These are phyloP conservation scores for Mastacembelus armatus DNA, from an alignment of 2,797 vertebrate genomes.

Conservation along the genomic window DNA sequence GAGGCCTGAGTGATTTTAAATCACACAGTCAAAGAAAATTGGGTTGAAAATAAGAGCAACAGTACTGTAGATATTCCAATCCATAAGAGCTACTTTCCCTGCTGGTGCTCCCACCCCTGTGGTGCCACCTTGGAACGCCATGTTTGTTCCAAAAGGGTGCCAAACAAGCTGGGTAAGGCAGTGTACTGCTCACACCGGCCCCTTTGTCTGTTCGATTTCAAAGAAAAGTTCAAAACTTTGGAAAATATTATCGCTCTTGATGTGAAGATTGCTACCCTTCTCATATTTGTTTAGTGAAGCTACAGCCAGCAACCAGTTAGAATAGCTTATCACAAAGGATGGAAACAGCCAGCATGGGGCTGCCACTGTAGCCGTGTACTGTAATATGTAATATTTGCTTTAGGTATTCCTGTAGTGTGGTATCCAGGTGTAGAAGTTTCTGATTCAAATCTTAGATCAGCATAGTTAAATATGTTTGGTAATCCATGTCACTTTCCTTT, in stretches of 20 bases:
- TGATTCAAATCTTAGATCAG: background rate
- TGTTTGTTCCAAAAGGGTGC: constrained; percentile 36
- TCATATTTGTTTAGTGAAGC: background rate
- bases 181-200: background rate
- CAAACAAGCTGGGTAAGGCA: no score
- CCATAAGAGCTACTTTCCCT: constrained; percentile 41
- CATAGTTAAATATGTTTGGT: background rate
- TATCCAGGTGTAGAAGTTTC: background rate
- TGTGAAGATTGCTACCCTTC: background rate
- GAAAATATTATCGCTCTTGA: constrained; percentile 9
- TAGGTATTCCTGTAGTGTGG: background rate
- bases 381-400: no score
- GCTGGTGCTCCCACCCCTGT: constrained; percentile 25
- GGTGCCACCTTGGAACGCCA: constrained; percentile 29
- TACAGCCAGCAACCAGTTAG: background rate
- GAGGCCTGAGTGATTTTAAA: constrained; percentile 55
- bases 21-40: constrained; percentile 47
- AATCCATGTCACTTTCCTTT: background rate
- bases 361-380: no score
- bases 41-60: constrained; percentile 44
- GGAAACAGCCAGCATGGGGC: background rate
- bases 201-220: no score
- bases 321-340: background rate
- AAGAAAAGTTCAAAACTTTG: background rate
- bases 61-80: constrained; percentile 44